Conservation (phyloP, 2,113 vertebrate species). For the Syrrhaptes paradoxus region DNA sequence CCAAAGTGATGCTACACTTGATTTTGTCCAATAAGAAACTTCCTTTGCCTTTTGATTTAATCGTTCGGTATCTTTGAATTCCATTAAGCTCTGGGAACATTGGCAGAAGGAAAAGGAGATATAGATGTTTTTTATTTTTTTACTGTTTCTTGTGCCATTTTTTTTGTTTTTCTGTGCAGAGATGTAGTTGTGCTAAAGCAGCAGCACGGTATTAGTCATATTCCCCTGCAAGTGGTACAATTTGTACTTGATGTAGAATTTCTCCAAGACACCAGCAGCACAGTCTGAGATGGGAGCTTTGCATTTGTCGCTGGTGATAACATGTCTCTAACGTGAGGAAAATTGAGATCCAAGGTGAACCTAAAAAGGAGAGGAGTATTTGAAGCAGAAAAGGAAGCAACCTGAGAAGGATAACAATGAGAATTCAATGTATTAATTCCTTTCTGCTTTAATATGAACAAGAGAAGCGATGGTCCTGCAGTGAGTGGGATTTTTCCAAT, state of each 20-base stretch:
- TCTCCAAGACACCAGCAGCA: constrained; percentile 1
- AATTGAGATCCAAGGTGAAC: neutral
- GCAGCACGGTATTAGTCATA: neutral
- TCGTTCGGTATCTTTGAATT: neutral
- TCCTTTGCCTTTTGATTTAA: neutral
- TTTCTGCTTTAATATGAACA: constrained; percentile 2
- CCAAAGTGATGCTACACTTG: neutral
- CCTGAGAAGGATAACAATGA: neutral
- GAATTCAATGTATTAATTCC: neutral
- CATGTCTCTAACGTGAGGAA: neutral
- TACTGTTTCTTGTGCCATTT: neutral
- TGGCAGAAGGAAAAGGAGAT: constrained; percentile 15
- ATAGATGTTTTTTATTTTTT: neutral
- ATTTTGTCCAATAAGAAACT: neutral
- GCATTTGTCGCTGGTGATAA: neutral
- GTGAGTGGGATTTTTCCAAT: neutral
- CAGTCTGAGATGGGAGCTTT: neutral
- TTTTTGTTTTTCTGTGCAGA: neutral
- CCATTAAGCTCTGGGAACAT: neutral
- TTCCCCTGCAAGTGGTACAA: constrained; percentile 1
- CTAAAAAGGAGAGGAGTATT: neutral
- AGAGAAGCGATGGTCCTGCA: neutral
- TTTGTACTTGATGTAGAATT: neutral
- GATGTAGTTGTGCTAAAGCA: neutral
- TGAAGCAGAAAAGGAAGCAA: constrained; percentile 9